phyloP scores from a whole-genome alignment of 1,140 invertebrate species.

The Chlorops oryzae region DNA sequence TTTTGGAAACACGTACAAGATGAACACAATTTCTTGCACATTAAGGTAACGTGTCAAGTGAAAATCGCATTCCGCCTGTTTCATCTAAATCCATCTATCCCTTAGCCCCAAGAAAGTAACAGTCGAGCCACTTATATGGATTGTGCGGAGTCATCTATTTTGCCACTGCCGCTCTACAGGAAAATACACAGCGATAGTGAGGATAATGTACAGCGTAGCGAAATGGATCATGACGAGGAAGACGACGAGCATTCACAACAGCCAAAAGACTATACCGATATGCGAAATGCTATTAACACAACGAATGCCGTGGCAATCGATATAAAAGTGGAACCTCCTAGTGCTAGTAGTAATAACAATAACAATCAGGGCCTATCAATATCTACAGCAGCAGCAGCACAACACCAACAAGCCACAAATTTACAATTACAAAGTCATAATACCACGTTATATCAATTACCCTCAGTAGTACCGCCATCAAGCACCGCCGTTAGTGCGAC shows the following conservation, averaged over 20 bases:
- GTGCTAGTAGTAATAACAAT: slow-evolving; percentile 8
- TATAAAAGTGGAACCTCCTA: slow-evolving; percentile 17
- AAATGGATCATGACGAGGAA: slow-evolving; percentile 5
- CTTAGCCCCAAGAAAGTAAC: too few relatives aligned
- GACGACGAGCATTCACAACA: slow-evolving; percentile 11
- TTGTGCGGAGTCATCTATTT: slow-evolving; percentile 8
- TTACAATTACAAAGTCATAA: neutral
- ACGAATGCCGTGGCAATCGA: slow-evolving; percentile 12
- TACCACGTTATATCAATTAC: slow-evolving; percentile 17
- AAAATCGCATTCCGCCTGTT: too few relatives aligned
- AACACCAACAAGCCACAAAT: slow-evolving; percentile 8
- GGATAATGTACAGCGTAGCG: slow-evolving; percentile 5
- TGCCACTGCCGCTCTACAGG: slow-evolving; percentile 16
- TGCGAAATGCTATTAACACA: slow-evolving; percentile 13
- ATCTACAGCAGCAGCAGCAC: slow-evolving; percentile 17
- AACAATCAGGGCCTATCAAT: slow-evolving; percentile 18
- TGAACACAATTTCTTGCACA: slow-evolving; percentile 42
- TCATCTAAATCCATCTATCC: too few relatives aligned
- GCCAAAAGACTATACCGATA: slow-evolving; percentile 19
- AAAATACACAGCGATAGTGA: slow-evolving; percentile 15
- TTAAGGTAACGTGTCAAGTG: too few relatives aligned
- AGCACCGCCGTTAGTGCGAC: slow-evolving; percentile 4
- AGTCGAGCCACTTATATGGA: too few relatives aligned
- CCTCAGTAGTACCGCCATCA: slow-evolving; percentile 10
- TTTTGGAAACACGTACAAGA: slow-evolving; percentile 46